These are phyloP conservation scores for Macropodus opercularis DNA, from an alignment of 2,797 vertebrate species.

Conservation along the genomic window DNA sequence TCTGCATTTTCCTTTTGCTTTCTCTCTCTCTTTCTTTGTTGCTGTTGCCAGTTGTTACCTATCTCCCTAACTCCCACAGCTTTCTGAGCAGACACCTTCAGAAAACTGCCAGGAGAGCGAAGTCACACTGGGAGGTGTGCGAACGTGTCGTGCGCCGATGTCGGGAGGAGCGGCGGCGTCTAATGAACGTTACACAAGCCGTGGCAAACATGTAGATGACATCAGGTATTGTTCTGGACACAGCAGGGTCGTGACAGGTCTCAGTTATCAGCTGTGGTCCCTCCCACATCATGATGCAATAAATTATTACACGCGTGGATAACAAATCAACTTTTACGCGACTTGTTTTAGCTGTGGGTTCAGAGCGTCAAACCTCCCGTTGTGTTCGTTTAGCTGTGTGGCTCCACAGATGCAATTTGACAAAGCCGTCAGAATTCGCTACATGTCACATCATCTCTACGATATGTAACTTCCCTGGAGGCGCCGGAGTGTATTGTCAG, in stretches of 20 bases:
- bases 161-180: conserved; percentile 27
- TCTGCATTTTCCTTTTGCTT: conserved; percentile 11
- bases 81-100: conserved; percentile 36
- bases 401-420: conserved; percentile 19
- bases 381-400: background rate
- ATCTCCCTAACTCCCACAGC: conserved; percentile 18
- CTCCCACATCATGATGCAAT: no score
- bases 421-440: conserved; percentile 20
- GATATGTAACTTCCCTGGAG: conserved; percentile 28
- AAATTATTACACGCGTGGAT: no score
- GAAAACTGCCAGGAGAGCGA: conserved; percentile 32
- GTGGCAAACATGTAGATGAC: conserved; percentile 4
- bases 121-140: conserved; percentile 24
- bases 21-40: conserved; percentile 4
- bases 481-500: conserved; percentile 23
- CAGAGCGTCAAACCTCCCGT: background rate
- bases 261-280: no score
- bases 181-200: conserved; percentile 10
- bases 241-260: background rate
- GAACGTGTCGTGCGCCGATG: conserved; percentile 19
- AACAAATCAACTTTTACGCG: no score
- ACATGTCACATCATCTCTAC: conserved; percentile 20
- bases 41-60: conserved; percentile 34
- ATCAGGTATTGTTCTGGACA: background rate
- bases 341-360: background rate